These are phyloP conservation scores for Frankliniella fusca DNA, from an alignment of 2,888 invertebrate genomes.

Conservation along the genomic window DNA sequence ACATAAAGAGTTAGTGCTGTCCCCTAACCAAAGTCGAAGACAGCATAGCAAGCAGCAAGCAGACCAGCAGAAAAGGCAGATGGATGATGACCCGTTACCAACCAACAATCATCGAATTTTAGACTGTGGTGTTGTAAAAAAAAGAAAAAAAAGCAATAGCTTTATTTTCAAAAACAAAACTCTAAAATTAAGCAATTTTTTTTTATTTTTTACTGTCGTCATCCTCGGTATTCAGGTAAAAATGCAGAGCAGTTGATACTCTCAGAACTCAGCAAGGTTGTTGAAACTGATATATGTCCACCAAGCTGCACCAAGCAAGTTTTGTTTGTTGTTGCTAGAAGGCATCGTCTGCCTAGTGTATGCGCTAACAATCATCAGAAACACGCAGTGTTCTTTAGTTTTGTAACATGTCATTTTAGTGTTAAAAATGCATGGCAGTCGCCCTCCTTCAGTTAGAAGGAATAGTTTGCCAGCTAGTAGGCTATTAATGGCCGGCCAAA, in stretches of 20 bases:
- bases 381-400: not conserved
- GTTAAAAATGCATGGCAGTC: constrained; percentile 3
- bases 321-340: not conserved
- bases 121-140: no score
- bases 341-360: constrained; percentile 14
- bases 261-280: no score
- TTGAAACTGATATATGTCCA: no score
- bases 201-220: no score
- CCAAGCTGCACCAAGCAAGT: no score
- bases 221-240: no score
- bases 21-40: not conserved
- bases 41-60: not conserved
- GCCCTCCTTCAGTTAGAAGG: not conserved
- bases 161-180: no score
- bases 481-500: not conserved
- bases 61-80: not conserved
- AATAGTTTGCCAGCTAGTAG: constrained; percentile 7
- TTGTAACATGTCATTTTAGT: constrained; percentile 19
- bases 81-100: no score
- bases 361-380: constrained; percentile 13
- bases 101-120: no score
- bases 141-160: not conserved
- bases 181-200: no score
- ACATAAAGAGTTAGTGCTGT: not conserved
- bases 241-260: no score